Conservation (phyloP, 2,888 invertebrate species). For the Eupsilia transversa region DNA sequence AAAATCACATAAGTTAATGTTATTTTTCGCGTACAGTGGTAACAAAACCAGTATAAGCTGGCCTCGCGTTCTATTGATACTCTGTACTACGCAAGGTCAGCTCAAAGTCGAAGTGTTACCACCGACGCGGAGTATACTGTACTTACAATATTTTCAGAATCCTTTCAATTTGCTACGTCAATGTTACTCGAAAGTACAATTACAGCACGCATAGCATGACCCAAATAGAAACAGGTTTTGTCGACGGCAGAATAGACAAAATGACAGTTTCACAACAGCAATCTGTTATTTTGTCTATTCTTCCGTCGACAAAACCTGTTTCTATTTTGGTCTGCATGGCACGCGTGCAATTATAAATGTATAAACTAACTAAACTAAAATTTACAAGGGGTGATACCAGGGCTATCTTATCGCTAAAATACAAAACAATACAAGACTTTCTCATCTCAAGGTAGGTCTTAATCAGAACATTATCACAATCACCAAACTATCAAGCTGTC, state of each 20-base stretch:
- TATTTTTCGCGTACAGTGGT: not conserved
- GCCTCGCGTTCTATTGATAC: not conserved
- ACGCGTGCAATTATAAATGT: too few relatives aligned
- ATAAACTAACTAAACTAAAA: too few relatives aligned
- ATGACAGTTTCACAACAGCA: too few relatives aligned
- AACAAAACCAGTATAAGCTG: not conserved
- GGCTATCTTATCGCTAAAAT: too few relatives aligned
- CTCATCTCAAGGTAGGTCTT: conserved; percentile 2
- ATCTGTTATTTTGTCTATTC: too few relatives aligned
- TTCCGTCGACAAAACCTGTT: too few relatives aligned
- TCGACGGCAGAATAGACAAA: too few relatives aligned
- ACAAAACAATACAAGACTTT: not conserved
- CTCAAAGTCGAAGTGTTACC: not conserved
- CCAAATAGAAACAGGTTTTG: too few relatives aligned
- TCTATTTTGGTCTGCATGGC: too few relatives aligned
- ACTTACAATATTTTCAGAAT: not conserved
- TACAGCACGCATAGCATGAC: too few relatives aligned
- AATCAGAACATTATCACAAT: not conserved
- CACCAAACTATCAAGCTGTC: not conserved
- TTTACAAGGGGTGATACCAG: too few relatives aligned
- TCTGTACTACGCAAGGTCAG: not conserved
- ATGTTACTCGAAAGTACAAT: not conserved
- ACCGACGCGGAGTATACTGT: not conserved
- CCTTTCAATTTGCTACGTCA: not conserved
- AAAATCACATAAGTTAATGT: not conserved